A percentile compares a stretch with the other conserved stretches of the same genome.
These are phyloP conservation scores for Drosophila pruinosa DNA, from an alignment of 1,140 invertebrate species.

Conservation along the genomic window DNA sequence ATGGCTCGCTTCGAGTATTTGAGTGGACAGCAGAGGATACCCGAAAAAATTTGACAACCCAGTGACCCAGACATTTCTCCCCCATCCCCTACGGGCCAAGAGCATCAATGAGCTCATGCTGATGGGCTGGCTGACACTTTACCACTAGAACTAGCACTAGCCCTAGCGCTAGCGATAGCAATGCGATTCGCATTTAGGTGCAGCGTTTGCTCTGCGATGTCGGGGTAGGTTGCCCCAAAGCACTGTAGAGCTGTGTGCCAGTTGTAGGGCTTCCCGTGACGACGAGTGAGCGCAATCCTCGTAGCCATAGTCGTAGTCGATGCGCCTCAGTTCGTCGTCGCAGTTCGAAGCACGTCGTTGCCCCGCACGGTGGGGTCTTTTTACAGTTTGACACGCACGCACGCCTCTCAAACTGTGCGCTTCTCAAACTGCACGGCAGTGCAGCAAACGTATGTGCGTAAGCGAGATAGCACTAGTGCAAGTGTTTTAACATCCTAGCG, in stretches of 20 bases:
- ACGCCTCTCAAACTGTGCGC: slow-evolving; percentile 5
- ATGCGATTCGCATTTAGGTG: slow-evolving; percentile 12
- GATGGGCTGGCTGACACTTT: slow-evolving; percentile 7
- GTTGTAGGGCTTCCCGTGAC: slow-evolving; percentile 57
- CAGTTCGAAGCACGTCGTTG: slow-evolving; percentile 68
- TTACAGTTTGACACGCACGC: slow-evolving; percentile 53
- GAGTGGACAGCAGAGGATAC: slow-evolving; percentile 8
- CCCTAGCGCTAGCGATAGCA: neutral
- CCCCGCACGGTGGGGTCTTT: slow-evolving; percentile 43
- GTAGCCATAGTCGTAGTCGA: slow-evolving; percentile 1
- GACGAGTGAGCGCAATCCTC: slow-evolving; percentile 36
- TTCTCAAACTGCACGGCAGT: slow-evolving; percentile 21
- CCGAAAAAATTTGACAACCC: slow-evolving; percentile 47
- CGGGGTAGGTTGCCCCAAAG: neutral
- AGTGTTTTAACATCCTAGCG: slow-evolving; percentile 1
- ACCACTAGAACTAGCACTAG: slow-evolving; percentile 10
- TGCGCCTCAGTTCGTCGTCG: slow-evolving; percentile 7
- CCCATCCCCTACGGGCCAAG: neutral
- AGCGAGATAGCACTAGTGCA: neutral
- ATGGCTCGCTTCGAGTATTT: no score
- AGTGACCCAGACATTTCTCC: slow-evolving; percentile 70
- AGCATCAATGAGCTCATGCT: slow-evolving; percentile 55
- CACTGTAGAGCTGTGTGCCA: neutral
- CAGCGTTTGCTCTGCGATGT: neutral
- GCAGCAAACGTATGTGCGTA: slow-evolving; percentile 14